Conservation (phyloP, 2,888 invertebrate species). For the Netelia virgata region DNA sequence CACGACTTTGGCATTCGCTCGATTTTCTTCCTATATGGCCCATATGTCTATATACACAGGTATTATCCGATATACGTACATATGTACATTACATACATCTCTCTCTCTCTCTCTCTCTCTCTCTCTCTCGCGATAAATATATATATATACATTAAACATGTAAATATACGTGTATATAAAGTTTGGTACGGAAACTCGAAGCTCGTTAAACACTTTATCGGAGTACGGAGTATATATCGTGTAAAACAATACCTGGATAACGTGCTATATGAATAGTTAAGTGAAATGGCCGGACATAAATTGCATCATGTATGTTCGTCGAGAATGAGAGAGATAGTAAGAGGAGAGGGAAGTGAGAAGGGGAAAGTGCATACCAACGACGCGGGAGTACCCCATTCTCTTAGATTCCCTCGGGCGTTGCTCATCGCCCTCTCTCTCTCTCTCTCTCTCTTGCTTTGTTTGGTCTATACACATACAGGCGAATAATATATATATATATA, state of each 20-base stretch:
- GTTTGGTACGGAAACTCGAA: slow-evolving; percentile 41
- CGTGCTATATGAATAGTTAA: slow-evolving; percentile 58
- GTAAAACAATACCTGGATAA: slow-evolving; percentile 56
- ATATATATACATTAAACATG: no score
- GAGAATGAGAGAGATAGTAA: slow-evolving; percentile 12
- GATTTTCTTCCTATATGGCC: slow-evolving; percentile 3
- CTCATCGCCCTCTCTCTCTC: slow-evolving; percentile 25
- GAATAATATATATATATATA: slow-evolving; percentile 22
- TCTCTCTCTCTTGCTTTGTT: slow-evolving; percentile 6
- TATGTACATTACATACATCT: neutral
- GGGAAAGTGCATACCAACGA: slow-evolving; percentile 54
- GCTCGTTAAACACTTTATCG: slow-evolving; percentile 51
- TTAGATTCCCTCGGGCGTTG: slow-evolving; percentile 46
- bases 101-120: neutral
- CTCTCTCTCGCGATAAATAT: neutral
- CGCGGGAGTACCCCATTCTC: slow-evolving; percentile 40
- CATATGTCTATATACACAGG: neutral
- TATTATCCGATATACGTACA: neutral
- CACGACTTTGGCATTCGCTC: slow-evolving; percentile 14
- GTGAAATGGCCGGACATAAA: slow-evolving; percentile 64
- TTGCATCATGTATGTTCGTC: slow-evolving; percentile 52
- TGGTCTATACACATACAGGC: neutral
- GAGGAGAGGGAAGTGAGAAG: slow-evolving; percentile 27
- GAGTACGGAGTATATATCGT: slow-evolving; percentile 31
- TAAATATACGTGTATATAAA: neutral